Evolutionary conservation across 1,140 invertebrate species (phyloP), one percentile per base, ranked within the genome.

Genomic region (Drosophila hydei): DNA sequence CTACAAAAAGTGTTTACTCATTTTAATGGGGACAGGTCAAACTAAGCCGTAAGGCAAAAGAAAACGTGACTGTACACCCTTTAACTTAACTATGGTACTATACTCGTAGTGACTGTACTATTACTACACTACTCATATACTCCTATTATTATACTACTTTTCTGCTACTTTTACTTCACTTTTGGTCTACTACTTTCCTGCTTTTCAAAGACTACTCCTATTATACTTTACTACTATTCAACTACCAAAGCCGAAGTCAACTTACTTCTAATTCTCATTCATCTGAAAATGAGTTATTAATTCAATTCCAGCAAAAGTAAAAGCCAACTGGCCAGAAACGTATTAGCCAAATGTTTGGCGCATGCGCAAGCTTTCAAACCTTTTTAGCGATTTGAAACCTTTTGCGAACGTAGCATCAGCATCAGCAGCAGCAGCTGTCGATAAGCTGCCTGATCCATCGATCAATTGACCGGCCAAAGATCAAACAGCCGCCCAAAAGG

Each of bases 351-450:
- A 75, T 74, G 77, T 81, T 87, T 87, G 81, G 81, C 81, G 77
- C 81, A 87, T 77, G 81, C 74, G 45, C 81, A 81, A 72, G 74
- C 80, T 80, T 84, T 80, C 77, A 81, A 87, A 81, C 81, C 83
- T 77, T 87, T 87, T 87, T 87, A 75, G 81, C 77, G 83, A 87
- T 88, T 88, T 81, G 81, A 87, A 70, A 87, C 80, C 80, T 65
- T 73, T 27, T 18, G 5, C 25, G 51, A 36, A 40, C 51, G 59
- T 65, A 76, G 65, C 81, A 87, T 77, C 81, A 40, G 14, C n/a
- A 21, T 21, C 52, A 23, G 50, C 38, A 50, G 58, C 69, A 76
- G 65, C 81, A 87, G 83, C 81, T 87, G 81, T 88, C 64, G 71
- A 72, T 64, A 21, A 30, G 61, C 50, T 48, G 60, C 27, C 72